Evolutionary conservation across 2,888 invertebrate species (phyloP), one percentile per base, ranked within the genome.

Genomic region (Ceraclea dissimilis): DNA sequence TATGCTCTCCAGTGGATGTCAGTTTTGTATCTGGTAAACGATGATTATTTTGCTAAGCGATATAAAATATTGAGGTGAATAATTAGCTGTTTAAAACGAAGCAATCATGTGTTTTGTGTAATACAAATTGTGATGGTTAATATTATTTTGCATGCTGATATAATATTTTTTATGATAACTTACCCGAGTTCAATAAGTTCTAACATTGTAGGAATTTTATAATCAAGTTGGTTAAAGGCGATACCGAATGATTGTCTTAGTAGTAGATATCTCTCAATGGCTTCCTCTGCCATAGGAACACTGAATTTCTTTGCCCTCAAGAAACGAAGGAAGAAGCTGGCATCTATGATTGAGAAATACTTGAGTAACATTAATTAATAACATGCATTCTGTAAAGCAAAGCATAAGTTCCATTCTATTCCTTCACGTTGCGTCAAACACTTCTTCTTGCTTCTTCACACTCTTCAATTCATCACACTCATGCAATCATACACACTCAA

Each of bases 291-390:
- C 79, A 86, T 85, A 1, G 85, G 84, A 0, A 90, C 84, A 67
- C 86, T 86, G 73, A 85, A 90, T 68, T 89, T 91, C 71, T 90
- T 88, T 59, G 83, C 81, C n/a, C 90, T 81, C 51, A 91, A 76
- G 68, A 88, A 91, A 59, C 87, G 80, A 52, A 91, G 75, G 47
- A 91, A 72, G 69, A 85, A 90, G 65, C 71, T 79, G 1, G 81
- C 71, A 72, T 89, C 88, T 88, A 70, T 48, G n/a, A 16, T n/a
- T 16, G 39, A 39, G 31, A 64, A 39, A 59, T 55, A 62, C 56
- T 57, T 50, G 52, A 43, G 44, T 22, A 26, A 52, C 52, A 52
- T 56, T 47, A 18, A n/a, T n/a, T n/a, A n/a, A n/a, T n/a, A n/a
- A n/a, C n/a, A n/a, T n/a, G n/a, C n/a, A 49, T 49, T 21, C 19